Conservation (phyloP, 2,797 vertebrate species). For the Hafferia zeledoni region DNA sequence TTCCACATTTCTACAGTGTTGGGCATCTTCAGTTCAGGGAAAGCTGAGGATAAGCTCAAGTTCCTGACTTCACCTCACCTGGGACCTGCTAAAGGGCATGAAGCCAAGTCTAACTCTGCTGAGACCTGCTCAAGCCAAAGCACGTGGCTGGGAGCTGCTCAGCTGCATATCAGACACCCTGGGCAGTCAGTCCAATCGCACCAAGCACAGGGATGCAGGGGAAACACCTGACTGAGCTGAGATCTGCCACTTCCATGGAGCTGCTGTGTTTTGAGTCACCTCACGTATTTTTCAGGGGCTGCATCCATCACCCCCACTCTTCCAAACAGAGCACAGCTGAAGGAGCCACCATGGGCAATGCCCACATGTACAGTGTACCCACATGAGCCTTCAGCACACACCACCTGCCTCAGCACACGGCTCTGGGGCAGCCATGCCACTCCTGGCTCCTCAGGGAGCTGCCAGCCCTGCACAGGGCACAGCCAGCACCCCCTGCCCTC, state of each 20-base stretch:
- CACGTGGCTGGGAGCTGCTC: neutral
- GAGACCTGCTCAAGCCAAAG: neutral
- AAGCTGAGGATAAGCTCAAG: neutral
- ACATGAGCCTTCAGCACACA: fast-evolving
- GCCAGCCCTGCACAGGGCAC: neutral
- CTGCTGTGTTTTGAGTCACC: fast-evolving
- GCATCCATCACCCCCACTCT: neutral
- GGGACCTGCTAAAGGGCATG: neutral
- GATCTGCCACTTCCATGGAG: neutral
- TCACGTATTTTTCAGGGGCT: neutral
- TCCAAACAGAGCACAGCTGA: neutral
- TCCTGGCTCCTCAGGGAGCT: neutral
- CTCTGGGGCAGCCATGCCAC: fast-evolving
- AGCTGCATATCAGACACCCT: neutral
- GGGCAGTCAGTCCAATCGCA: neutral
- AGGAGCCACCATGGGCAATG: neutral
- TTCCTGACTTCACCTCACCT: neutral
- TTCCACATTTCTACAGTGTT: neutral
- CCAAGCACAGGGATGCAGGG: neutral
- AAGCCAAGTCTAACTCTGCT: neutral
- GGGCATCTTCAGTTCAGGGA: neutral
- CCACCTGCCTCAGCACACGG: fast-evolving
- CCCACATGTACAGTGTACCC: fast-evolving
- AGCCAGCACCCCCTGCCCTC: neutral
- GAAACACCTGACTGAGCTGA: neutral